These are phyloP conservation scores for Ptychochromis oligacanthus DNA, from an alignment of 2,113 vertebrate species.

Conservation along the genomic window DNA sequence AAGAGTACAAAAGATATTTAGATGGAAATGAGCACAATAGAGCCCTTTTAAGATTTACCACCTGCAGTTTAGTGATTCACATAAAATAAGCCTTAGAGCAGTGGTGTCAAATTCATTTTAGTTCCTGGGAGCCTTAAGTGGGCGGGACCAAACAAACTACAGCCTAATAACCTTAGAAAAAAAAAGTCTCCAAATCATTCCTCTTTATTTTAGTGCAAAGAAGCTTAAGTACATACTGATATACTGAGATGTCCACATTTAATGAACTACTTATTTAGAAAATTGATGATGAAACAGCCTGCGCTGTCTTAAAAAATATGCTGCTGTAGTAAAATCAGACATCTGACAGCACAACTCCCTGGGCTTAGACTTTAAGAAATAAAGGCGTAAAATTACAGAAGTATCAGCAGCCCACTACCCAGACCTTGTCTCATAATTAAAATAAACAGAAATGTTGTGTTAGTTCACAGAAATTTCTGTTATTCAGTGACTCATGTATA, in stretches of 20 bases:
- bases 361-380: rapidly evolving
- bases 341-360: background rate
- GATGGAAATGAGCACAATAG: background rate
- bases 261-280: no score
- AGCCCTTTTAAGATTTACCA: background rate
- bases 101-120: no score
- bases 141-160: no score
- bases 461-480: no score
- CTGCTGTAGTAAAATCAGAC: no score
- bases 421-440: background rate
- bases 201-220: background rate
- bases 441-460: no score
- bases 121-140: no score
- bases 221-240: background rate
- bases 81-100: background rate
- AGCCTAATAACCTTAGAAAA: no score
- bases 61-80: background rate
- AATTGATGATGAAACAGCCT: background rate
- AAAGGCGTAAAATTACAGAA: background rate
- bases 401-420: background rate
- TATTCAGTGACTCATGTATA: background rate
- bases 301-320: background rate
- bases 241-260: background rate
- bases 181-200: background rate
- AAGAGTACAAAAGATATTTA: background rate